Evolutionary conservation across 2,888 invertebrate species (phyloP).

Genomic region (Stegophylla sp.): DNA sequence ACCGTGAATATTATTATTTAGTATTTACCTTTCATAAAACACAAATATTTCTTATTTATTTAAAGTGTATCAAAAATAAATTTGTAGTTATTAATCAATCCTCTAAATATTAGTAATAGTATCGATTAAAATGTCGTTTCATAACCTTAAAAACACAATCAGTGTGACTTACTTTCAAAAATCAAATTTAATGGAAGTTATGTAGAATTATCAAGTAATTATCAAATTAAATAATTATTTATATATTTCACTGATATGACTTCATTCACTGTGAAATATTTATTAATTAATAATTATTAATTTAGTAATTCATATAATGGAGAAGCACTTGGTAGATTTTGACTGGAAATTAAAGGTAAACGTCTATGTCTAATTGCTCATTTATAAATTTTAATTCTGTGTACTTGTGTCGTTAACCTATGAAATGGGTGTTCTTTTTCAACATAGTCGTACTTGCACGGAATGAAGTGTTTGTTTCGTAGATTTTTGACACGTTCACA

Average conservation of each 20-base stretch:
- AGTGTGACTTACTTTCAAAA: conserved; percentile 8
- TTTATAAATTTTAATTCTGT: too few species aligned
- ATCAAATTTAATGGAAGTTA: background rate
- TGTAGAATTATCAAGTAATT: background rate
- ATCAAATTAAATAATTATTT: background rate
- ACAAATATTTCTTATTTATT: background rate
- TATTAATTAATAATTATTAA: too few species aligned
- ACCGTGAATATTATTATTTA: conserved; percentile 19
- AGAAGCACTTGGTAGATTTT: conserved; percentile 42
- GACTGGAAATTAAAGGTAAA: conserved; percentile 58
- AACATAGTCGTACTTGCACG: too few species aligned
- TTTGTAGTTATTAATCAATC: background rate
- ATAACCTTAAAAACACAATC: conserved; percentile 37
- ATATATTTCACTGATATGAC: background rate
- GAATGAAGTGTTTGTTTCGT: conserved; percentile 25
- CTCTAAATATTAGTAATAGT: background rate
- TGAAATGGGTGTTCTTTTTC: background rate
- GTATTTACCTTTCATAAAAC: background rate
- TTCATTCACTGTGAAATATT: too few species aligned
- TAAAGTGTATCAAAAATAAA: background rate
- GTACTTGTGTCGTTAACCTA: background rate
- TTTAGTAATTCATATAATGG: conserved; percentile 6
- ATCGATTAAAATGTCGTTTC: conserved; percentile 6
- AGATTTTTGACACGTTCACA: background rate
- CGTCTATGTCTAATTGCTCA: background rate